Base-by-base conservation (phyloP, 2,113 vertebrate species). In the Phaethon lepturus region DNA sequence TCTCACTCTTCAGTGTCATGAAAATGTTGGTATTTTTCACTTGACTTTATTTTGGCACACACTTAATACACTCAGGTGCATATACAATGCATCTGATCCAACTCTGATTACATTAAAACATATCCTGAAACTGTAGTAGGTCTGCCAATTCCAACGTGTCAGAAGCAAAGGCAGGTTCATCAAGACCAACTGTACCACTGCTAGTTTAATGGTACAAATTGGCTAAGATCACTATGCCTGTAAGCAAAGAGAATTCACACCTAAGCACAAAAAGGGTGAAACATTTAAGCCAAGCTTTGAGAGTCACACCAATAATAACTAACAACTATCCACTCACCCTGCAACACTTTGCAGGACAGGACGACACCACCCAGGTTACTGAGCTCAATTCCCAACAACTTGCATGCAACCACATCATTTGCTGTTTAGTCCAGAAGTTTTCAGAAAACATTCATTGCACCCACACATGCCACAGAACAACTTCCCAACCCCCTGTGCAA, bases 221-320 rank as follows among this genome's bases (percentile, higher is more conserved):
- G 13, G 42, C 49, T 49, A 38, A 0, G 0, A 76, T 31, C 20
- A 14, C 23, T 26, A 24, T 0, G 11, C 6, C 23, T 25, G 22
- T 4, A 72, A 79, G 67, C n/a, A 66, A 82, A 68, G 58, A 50
- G 31, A 90, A 68, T 26, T 76, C 67, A 60, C 20, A 10, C 2
- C 8, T 2, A 79, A 79, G 67, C 67, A 66, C 3, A 20, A 52
- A 83, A 79, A 53, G 3, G 5, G 22, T 9, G 3, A 84, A 91
- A 47, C 2, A 28, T n/a, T 80, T 25, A 58, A 77, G n/a, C 6
- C 9, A 49, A 67, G 47, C 47, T 74, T 77, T 74, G 69, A 52
- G 55, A 59, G 10, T 82, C 53, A 83, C 7, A 75, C 7, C 66
- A 42, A 13, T 12, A 78, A 2, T 3, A 47, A 73, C 53, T 13